A percentile compares a stretch with the other conserved stretches of the same genome.
These are phyloP conservation scores for Heteractis magnifica DNA, from an alignment of 92 coral and sea anemone species.

Conservation along the genomic window DNA sequence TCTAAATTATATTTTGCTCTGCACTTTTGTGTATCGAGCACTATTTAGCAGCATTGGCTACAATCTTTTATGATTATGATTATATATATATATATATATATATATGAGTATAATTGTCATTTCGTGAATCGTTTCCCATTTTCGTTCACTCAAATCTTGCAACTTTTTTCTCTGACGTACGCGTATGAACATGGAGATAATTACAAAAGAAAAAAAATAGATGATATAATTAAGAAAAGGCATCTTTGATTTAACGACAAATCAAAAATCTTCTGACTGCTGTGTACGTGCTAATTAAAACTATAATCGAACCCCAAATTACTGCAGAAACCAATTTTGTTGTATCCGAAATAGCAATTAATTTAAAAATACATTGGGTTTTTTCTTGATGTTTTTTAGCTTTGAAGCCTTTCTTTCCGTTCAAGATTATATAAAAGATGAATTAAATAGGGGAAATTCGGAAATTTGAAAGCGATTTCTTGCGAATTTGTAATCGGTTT, in stretches of 20 bases:
- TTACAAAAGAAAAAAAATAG: slow-evolving; percentile 4
- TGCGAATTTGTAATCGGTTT: not conserved
- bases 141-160: not conserved
- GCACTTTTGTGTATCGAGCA: no score
- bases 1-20: no score
- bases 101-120: no score
- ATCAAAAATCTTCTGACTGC: slow-evolving; percentile 15
- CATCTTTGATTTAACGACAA: slow-evolving; percentile 14
- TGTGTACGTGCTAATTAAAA: slow-evolving; percentile 10
- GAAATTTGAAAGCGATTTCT: slow-evolving; percentile 7
- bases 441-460: not conserved
- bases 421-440: not conserved
- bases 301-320: slow-evolving; percentile 1
- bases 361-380: not conserved
- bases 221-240: not conserved
- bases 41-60: no score
- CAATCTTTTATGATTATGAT: no score
- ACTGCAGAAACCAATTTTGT: not conserved
- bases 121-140: no score
- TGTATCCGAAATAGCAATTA: not conserved
- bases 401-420: not conserved
- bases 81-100: no score
- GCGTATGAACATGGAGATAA: not conserved
- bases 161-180: not conserved
- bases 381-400: not conserved